Evolutionary conservation across 2,797 vertebrate genomes (phyloP).

Genomic region (Antrozous pallidus): DNA sequence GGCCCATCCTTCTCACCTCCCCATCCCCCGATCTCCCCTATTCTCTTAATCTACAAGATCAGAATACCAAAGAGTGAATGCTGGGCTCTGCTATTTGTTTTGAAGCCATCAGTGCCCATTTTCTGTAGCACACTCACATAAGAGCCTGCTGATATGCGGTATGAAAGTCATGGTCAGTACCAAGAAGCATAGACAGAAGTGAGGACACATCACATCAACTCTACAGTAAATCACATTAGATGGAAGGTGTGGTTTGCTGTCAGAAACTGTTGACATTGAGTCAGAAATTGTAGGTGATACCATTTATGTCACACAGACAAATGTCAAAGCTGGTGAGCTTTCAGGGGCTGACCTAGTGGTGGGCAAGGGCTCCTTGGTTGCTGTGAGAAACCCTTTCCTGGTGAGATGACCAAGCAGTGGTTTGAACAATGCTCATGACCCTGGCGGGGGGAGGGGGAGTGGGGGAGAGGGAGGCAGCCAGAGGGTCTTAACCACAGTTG

Average conservation of each 20-base stretch:
- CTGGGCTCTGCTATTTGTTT: background rate
- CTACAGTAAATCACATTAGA: no score
- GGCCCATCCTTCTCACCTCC: accelerated
- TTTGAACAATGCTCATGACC: background rate
- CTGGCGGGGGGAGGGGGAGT: no score
- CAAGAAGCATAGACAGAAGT: background rate
- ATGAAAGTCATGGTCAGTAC: background rate
- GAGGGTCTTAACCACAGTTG: background rate
- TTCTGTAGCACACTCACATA: background rate
- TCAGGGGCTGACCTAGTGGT: background rate
- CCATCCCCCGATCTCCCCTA: accelerated
- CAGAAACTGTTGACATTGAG: background rate
- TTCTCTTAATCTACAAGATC: background rate
- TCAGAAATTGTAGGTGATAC: background rate
- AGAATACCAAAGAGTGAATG: background rate
- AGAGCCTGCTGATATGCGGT: background rate
- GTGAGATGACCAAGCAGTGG: background rate
- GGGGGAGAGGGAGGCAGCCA: accelerated
- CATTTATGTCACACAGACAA: background rate
- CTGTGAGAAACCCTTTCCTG: background rate
- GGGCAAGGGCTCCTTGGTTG: background rate
- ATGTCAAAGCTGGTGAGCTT: background rate
- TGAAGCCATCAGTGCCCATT: background rate
- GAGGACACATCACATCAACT: background rate
- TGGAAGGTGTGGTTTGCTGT: background rate